Conservation (phyloP, 2,888 invertebrate genomes). For the Onchidella celtica region DNA sequence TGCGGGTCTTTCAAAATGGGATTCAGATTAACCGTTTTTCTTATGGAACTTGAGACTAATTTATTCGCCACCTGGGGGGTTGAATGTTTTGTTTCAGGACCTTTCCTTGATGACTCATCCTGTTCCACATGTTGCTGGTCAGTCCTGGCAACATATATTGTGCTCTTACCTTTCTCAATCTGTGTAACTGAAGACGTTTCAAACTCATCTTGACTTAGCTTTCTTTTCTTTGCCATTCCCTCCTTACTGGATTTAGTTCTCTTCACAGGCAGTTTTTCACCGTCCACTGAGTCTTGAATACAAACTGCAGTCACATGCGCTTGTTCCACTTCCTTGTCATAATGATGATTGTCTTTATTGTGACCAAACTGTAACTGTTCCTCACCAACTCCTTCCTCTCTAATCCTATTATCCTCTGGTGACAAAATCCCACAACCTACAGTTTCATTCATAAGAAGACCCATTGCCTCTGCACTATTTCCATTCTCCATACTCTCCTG, state of each 20-base stretch:
- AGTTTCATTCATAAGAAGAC: neutral
- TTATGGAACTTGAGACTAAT: too few species aligned
- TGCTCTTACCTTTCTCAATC: neutral
- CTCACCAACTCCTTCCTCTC: neutral
- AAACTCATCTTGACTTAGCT: neutral
- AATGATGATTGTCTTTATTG: too few species aligned
- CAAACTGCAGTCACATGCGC: too few species aligned
- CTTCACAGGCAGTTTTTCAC: neutral
- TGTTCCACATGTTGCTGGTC: neutral
- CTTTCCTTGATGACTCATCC: neutral
- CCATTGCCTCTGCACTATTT: neutral
- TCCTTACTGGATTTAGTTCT: neutral
- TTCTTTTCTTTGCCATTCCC: neutral
- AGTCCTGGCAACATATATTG: neutral
- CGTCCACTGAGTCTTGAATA: neutral
- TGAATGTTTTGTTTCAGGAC: neutral
- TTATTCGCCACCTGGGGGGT: too few species aligned
- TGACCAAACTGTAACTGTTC: too few species aligned
- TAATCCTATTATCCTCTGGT: neutral
- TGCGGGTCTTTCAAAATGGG: constrained; percentile 25
- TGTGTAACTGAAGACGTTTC: neutral
- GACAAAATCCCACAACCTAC: neutral
- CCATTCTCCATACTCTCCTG: constrained; percentile 13
- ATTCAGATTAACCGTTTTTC: too few species aligned
- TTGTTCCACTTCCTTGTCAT: too few species aligned